These are phyloP conservation scores for Pantherophis alleghaniensis DNA, from an alignment of 2,797 vertebrate genomes.

Conservation along the genomic window DNA sequence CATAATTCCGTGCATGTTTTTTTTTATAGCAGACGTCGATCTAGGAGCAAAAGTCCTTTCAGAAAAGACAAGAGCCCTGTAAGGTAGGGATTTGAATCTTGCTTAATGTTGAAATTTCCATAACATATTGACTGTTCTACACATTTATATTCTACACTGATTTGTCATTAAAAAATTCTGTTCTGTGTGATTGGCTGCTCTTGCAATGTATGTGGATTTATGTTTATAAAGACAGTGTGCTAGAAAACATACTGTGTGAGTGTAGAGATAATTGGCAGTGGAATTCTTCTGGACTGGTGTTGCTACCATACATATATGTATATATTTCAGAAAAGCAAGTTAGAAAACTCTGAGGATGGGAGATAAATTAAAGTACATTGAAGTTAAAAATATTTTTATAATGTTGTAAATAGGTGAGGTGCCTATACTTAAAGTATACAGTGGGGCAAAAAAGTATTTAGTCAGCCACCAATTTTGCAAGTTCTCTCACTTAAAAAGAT, in stretches of 20 bases:
- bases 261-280: neutral
- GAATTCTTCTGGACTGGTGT: neutral
- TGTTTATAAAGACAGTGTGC: neutral
- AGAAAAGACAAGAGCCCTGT: constrained; percentile 93
- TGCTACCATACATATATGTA: neutral
- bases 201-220: neutral
- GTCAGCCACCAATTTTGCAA: no score
- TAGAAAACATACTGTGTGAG: neutral
- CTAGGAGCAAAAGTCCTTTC: constrained; percentile 91
- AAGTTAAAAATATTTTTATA: constrained; percentile 18
- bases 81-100: constrained; percentile 70
- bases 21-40: constrained; percentile 78
- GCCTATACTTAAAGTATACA: neutral
- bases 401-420: constrained; percentile 11
- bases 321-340: neutral
- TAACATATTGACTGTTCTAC: neutral
- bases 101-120: neutral
- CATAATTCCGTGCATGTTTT: constrained; percentile 47
- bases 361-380: neutral
- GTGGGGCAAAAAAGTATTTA: no score
- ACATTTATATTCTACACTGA: neutral
- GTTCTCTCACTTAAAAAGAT: no score
- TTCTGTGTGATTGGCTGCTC: neutral
- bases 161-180: neutral
- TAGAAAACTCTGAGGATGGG: neutral